Percentiles rank a stretch among this genome's conserved stretches.
These are phyloP conservation scores for Gasteruption jaculator DNA, from an alignment of 2,888 invertebrate species.

Conservation along the genomic window DNA sequence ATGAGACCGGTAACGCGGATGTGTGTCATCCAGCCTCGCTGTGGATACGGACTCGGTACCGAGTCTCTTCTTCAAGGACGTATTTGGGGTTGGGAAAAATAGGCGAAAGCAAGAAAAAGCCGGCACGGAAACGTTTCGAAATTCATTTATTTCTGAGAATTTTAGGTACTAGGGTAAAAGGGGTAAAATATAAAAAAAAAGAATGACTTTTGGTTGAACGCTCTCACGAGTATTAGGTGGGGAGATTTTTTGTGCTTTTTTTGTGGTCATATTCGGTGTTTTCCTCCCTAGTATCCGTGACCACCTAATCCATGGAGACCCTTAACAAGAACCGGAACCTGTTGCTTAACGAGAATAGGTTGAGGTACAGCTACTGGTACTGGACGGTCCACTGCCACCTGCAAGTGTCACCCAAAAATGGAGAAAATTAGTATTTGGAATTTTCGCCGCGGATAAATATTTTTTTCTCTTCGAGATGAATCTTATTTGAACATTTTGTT, in stretches of 20 bases:
- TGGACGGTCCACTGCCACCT: constrained; percentile 57
- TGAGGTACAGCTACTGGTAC: constrained; percentile 59
- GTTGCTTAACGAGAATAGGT: constrained; percentile 55
- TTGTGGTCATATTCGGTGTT: constrained; percentile 26
- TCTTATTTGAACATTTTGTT: no score
- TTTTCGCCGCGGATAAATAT: no score
- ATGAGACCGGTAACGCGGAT: no score
- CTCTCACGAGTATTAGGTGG: constrained; percentile 33
- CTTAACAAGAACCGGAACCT: constrained; percentile 44
- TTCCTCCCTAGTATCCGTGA: constrained; percentile 26
- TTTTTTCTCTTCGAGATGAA: no score
- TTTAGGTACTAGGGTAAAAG: constrained; percentile 27
- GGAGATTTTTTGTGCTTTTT: no score
- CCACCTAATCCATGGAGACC: constrained; percentile 24
- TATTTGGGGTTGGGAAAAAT: constrained; percentile 2
- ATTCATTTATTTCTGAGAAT: constrained; percentile 41
- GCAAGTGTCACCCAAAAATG: no score
- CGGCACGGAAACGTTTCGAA: constrained; percentile 21
- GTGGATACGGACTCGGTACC: no score
- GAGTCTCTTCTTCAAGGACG: not conserved
- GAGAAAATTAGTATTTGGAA: no score
- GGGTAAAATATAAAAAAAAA: constrained; percentile 33
- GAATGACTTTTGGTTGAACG: constrained; percentile 33
- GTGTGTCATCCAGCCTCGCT: no score
- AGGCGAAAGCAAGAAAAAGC: not conserved